A percentile compares a stretch with the other conserved stretches of the same genome.
These are phyloP conservation scores for Oceanodroma tethys DNA, from an alignment of 2,113 vertebrate species.

Conservation along the genomic window DNA sequence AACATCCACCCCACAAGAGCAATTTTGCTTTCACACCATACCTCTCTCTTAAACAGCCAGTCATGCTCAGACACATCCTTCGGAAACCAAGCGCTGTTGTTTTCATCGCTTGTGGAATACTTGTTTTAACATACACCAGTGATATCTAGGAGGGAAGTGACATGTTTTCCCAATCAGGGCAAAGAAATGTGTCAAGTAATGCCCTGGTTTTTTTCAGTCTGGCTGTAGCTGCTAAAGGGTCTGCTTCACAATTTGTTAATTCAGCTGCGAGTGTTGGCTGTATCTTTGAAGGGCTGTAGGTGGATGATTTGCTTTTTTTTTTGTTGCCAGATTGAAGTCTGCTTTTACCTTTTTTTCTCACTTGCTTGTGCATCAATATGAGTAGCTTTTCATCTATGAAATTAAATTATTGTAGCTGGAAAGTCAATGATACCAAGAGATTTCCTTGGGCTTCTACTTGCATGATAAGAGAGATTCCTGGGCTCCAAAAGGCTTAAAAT, in stretches of 20 bases:
- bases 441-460: not conserved
- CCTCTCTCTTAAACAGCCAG: not conserved
- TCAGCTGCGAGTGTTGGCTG: not conserved
- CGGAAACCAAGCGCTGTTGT: not conserved
- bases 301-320: not conserved
- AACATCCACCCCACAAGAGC: not conserved
- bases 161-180: not conserved
- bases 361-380: not conserved
- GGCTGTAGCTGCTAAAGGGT: not conserved
- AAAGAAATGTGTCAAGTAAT: conserved; percentile 8
- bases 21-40: not conserved
- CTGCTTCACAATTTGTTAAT: not conserved
- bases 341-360: not conserved
- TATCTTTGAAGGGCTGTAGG: not conserved
- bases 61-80: not conserved
- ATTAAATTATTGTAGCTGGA: not conserved
- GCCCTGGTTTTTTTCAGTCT: not conserved
- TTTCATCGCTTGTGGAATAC: not conserved
- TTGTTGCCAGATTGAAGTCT: not conserved
- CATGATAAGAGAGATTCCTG: not conserved
- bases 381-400: not conserved
- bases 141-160: conserved; percentile 1
- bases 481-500: conserved; percentile 6
- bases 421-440: not conserved
- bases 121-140: conserved; percentile 22